A percentile compares a stretch with the other conserved stretches of the same genome.
These are phyloP conservation scores for Chlorodrepanis virens DNA, from an alignment of 2,113 vertebrate genomes.

Conservation along the genomic window DNA sequence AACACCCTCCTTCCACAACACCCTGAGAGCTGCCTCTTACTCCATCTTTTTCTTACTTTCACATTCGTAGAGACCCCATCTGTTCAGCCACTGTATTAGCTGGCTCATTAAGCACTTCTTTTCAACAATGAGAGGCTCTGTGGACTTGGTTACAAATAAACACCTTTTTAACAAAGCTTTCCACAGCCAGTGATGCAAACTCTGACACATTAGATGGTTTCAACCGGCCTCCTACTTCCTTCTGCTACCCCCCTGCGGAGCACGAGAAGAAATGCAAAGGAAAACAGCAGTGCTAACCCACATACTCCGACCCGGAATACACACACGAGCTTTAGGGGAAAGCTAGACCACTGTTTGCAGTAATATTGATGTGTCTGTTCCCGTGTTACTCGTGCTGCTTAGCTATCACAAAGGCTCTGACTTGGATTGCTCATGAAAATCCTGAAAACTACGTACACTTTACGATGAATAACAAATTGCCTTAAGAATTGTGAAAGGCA, in stretches of 20 bases:
- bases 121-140: neutral
- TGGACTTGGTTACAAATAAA: rapidly evolving
- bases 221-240: neutral
- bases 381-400: neutral
- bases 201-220: rapidly evolving
- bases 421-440: neutral
- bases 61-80: neutral
- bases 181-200: rapidly evolving
- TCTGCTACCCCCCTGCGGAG: conserved; percentile 3
- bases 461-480: neutral
- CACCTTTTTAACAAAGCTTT: neutral
- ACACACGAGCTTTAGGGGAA: neutral
- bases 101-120: neutral
- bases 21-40: neutral
- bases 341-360: neutral
- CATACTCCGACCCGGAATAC: neutral
- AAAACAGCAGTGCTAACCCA: neutral
- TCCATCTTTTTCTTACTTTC: neutral
- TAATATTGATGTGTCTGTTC: neutral
- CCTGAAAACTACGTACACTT: neutral
- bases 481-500: neutral
- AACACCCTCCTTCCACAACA: neutral
- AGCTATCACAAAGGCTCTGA: neutral
- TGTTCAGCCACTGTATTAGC: neutral
- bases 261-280: neutral